Base-by-base conservation (phyloP, 2,888 invertebrate species). In the Scelioninae gen. 1 region DNA sequence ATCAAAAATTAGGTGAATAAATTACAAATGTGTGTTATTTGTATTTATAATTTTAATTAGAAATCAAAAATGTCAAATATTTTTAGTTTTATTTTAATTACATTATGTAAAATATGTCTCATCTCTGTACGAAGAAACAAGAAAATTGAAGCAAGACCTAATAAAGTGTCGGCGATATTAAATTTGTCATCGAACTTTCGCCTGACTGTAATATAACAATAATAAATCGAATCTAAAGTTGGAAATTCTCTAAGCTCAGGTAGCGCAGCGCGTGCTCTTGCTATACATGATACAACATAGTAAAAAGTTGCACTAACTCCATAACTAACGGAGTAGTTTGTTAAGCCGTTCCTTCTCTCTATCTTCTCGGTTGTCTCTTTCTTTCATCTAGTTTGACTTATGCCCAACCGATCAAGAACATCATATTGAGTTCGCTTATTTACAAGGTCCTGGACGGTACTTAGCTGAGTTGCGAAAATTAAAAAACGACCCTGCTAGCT, bases 391-490 rank as follows among this genome's bases (percentile, higher is more conserved):
- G 75, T 66, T 38, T 77, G 60, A 68, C 76, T 77, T 77, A 77
- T 77, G 68, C 29, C 68, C 38, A 68, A 68, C 58, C 76, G 76
- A 77, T 77, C 68, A 77, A 77, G 53, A 45, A 51, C 76, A 60
- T 77, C 76, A 77, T 77, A 68, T 68, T 51, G 76, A 68, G 76
- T 68, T 68, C 60, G 53, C 76, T 68, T 77, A 68, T 77, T n/a
- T 75, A 65, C 29, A 56, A 49, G 49, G 15, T 60, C 60, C 40
- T 69, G 68, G 77, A 76, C 76, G 68, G 13, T 60, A 45, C 62
- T 65, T 29, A n/a, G 49, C 49, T 11, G 47, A 74, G 65, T 75
- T 29, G 38, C 51, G 51, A 9, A 51, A 51, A 40, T 72, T 31
- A 31, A 69, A 58, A 58, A 53, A 51, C 11, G 43, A 4, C 43